Conservation (phyloP, 2,888 invertebrate species). For the Drosophila kanekoi region DNA sequence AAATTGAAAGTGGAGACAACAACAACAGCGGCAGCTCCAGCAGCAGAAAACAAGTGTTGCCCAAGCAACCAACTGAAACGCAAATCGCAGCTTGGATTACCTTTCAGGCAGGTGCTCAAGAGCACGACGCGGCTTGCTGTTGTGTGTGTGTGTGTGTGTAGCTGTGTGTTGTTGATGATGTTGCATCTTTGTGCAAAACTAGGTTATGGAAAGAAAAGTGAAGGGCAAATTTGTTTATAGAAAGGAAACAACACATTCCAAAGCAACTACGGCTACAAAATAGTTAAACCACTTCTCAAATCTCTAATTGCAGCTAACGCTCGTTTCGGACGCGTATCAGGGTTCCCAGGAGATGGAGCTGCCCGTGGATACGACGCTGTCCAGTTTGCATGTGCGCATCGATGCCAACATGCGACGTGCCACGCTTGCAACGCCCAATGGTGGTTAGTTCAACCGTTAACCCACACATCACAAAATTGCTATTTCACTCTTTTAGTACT, state of each 20-base stretch:
- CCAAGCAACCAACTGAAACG: conserved; percentile 78
- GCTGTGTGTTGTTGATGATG: conserved; percentile 59
- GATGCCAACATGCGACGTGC: conserved; percentile 83
- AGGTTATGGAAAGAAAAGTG: conserved; percentile 81
- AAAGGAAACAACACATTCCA: conserved; percentile 70
- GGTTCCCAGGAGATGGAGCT: conserved; percentile 83
- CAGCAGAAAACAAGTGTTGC: conserved; percentile 53
- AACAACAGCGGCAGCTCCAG: conserved; percentile 19
- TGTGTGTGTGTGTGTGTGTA: conserved; percentile 13
- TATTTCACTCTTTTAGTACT: conserved; percentile 47
- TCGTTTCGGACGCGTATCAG: conserved; percentile 81
- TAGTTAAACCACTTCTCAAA: conserved; percentile 14
- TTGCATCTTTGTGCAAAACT: conserved; percentile 80
- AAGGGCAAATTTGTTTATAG: conserved; percentile 76
- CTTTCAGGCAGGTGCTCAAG: conserved; percentile 74
- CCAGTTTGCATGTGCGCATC: conserved; percentile 84
- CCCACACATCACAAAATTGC: conserved; percentile 31
- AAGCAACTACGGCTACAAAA: conserved; percentile 1
- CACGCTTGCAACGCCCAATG: conserved; percentile 85
- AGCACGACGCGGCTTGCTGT: conserved; percentile 53
- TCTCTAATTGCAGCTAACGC: conserved; percentile 54
- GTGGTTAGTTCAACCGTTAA: conserved; percentile 82
- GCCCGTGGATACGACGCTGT: conserved; percentile 83
- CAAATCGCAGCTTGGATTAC: conserved; percentile 74
- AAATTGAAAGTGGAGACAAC: conserved; percentile 73